Evolutionary conservation across 2,888 invertebrate genomes (phyloP).

Genomic region (Bugula neritina): DNA sequence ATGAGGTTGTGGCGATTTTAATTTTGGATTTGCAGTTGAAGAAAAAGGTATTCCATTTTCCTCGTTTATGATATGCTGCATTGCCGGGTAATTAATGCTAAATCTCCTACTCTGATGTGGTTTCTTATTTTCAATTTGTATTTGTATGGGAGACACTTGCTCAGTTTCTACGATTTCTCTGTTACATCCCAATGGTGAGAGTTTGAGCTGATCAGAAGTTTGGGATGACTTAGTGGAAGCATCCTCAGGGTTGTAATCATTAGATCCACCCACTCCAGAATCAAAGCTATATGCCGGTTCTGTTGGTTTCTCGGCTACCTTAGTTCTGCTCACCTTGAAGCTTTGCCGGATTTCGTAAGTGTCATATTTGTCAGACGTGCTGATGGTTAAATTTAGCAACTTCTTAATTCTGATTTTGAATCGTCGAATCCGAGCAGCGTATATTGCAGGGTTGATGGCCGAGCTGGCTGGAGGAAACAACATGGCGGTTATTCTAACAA

Average conservation of each 20-base stretch:
- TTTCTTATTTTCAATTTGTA: not conserved
- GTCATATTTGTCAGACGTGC: constrained; percentile 14
- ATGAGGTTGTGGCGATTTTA: not conserved
- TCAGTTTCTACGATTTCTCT: not conserved
- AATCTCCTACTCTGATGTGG: not conserved
- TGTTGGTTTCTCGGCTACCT: not conserved
- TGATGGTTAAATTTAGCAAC: constrained; percentile 4
- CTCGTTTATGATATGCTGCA: not conserved
- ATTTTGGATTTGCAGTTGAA: not conserved
- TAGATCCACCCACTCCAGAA: constrained; percentile 12
- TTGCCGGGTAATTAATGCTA: not conserved
- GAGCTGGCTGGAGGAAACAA: constrained; percentile 5
- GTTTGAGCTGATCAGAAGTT: not conserved
- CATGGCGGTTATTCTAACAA: not conserved
- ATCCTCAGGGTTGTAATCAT: constrained; percentile 3
- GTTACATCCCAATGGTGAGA: not conserved
- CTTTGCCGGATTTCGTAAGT: constrained; percentile 21
- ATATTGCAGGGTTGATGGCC: not conserved
- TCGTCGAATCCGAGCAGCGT: constrained; percentile 13
- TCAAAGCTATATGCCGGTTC: constrained; percentile 9
- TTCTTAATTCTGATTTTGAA: constrained; percentile 23
- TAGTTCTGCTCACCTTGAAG: constrained; percentile 1
- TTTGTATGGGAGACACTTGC: not conserved
- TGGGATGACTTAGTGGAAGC: not conserved
- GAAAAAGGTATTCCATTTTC: not conserved